Percentiles rank a stretch among this genome's conserved stretches.
Evolutionary conservation across 35 echinoderm and acorn worm genomes (phyloP).

Genomic region (Stichopus chloronotus): DNA sequence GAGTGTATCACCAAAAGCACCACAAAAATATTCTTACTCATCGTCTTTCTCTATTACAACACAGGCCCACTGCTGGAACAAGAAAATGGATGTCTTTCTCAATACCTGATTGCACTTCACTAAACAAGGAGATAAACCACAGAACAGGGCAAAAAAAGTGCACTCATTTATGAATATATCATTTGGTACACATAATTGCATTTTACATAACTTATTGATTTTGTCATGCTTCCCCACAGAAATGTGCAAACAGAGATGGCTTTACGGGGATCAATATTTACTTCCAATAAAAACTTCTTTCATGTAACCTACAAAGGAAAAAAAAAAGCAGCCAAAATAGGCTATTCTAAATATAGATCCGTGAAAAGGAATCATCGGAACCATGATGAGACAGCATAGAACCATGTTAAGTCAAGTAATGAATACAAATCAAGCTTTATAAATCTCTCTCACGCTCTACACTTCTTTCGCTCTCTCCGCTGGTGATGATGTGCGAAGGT

Average conservation of each 20-base stretch:
- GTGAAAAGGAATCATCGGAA: background rate
- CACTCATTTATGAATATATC: background rate
- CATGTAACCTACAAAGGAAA: background rate
- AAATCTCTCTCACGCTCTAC: no score
- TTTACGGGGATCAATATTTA: conserved; percentile 8
- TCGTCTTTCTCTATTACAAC: no score
- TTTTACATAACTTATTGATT: conserved; percentile 17
- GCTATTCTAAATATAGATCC: background rate
- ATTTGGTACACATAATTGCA: conserved; percentile 7
- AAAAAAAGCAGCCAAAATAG: background rate
- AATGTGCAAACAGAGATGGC: background rate
- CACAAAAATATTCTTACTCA: no score
- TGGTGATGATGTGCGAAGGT: no score
- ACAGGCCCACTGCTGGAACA: no score
- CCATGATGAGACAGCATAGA: background rate
- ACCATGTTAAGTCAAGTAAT: background rate
- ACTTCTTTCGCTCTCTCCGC: no score
- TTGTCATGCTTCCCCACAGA: background rate
- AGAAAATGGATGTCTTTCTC: no score
- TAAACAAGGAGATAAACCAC: background rate
- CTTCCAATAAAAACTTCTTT: background rate
- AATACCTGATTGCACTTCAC: no score
- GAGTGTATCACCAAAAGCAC: no score
- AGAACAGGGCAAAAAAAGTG: background rate
- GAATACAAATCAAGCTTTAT: background rate